Conservation (phyloP, 2,113 vertebrate genomes). For the Scortum barcoo region DNA sequence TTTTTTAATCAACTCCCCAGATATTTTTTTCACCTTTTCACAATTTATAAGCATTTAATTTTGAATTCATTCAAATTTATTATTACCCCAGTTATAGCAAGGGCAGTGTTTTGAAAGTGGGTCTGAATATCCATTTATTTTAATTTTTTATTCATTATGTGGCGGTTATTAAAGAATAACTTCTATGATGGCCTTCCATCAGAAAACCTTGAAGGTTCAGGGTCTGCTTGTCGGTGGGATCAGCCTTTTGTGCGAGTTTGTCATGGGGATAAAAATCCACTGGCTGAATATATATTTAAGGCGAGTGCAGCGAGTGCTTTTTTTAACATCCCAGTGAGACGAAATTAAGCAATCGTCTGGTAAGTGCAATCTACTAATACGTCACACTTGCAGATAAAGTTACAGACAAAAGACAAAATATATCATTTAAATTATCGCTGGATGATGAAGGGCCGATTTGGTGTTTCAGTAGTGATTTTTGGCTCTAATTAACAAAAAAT, state of each 20-base stretch:
- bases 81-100: conserved; percentile 62
- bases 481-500: background rate
- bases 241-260: conserved; percentile 52
- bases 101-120: conserved; percentile 61
- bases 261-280: conserved; percentile 31
- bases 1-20: conserved; percentile 8
- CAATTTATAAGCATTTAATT: conserved; percentile 57
- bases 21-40: conserved; percentile 36
- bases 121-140: conserved; percentile 60
- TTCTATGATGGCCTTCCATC: conserved; percentile 47
- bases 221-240: conserved; percentile 41
- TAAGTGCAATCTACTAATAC: background rate
- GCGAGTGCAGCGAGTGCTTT: background rate
- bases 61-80: conserved; percentile 57
- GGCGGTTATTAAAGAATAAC: conserved; percentile 63
- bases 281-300: conserved; percentile 27
- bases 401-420: background rate
- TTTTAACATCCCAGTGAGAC: background rate
- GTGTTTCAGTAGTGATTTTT: background rate
- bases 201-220: conserved; percentile 64
- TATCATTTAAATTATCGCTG: background rate
- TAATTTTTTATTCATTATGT: conserved; percentile 56
- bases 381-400: background rate
- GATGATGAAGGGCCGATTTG: background rate
- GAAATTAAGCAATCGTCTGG: background rate